These are phyloP conservation scores for Pipa parva DNA, from an alignment of 2,113 vertebrate species.

Conservation along the genomic window DNA sequence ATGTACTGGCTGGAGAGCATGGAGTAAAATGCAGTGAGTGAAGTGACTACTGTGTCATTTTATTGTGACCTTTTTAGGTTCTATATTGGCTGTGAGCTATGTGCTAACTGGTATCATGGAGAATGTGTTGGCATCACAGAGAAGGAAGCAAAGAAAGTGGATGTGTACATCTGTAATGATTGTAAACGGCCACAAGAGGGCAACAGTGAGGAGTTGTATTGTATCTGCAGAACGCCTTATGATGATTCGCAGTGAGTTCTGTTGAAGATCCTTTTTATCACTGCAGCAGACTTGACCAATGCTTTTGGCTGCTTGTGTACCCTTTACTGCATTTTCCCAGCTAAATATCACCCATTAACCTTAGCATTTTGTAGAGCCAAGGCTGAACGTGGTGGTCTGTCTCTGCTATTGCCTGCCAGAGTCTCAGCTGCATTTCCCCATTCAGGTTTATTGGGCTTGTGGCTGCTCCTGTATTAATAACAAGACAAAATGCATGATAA, in stretches of 20 bases:
- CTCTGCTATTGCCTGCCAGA: neutral
- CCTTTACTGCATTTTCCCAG: neutral
- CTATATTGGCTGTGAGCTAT: conserved; percentile 98
- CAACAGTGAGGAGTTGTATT: conserved; percentile 89
- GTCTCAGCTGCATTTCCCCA: neutral
- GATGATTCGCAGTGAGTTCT: conserved; percentile 84
- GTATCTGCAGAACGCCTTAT: conserved; percentile 86
- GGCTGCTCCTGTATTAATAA: too few species aligned
- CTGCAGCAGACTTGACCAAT: conserved; percentile 36
- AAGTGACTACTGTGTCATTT: conserved; percentile 72
- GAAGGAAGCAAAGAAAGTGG: conserved; percentile 98
- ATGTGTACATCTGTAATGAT: conserved; percentile 98
- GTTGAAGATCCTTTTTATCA: conserved; percentile 74
- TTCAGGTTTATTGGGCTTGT: too few species aligned
- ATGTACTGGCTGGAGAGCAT: neutral
- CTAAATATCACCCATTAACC: too few species aligned
- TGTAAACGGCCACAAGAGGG: conserved; percentile 96
- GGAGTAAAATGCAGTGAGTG: neutral
- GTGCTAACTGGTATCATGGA: conserved; percentile 99
- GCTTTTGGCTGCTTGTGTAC: neutral
- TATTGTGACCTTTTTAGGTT: conserved; percentile 89
- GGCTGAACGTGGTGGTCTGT: neutral
- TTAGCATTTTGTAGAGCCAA: too few species aligned
- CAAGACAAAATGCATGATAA: too few species aligned
- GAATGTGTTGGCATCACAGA: conserved; percentile 97